A percentile compares a stretch with the other conserved stretches of the same genome.
These are phyloP conservation scores for Patella pellucida DNA, from an alignment of 2,888 invertebrate species.

Conservation along the genomic window DNA sequence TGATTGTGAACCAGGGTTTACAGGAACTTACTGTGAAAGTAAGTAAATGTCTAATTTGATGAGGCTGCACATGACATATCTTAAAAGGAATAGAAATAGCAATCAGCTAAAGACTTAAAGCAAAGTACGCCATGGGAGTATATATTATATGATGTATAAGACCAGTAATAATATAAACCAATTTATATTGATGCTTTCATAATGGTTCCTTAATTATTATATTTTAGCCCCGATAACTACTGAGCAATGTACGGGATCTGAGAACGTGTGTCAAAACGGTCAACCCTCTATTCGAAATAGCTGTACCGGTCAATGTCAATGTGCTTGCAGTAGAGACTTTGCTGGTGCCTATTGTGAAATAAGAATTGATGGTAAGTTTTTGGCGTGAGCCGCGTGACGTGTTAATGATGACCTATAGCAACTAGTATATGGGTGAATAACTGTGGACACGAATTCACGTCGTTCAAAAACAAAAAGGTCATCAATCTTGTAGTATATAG, in stretches of 20 bases:
- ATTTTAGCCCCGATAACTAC: not conserved
- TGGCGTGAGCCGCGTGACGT: too few species aligned
- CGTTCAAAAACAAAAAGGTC: too few species aligned
- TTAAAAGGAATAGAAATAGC: not conserved
- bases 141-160: too few species aligned
- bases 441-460: too few species aligned
- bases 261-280: slow-evolving; percentile 27
- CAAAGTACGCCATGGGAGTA: too few species aligned
- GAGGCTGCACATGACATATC: not conserved
- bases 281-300: slow-evolving; percentile 11
- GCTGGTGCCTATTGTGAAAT: slow-evolving; percentile 36
- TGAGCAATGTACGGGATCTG: slow-evolving; percentile 15
- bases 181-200: too few species aligned
- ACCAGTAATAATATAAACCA: too few species aligned
- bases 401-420: too few species aligned
- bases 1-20: not conserved
- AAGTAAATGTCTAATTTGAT: not conserved
- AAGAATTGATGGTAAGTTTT: slow-evolving; percentile 26
- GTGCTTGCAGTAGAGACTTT: slow-evolving; percentile 31
- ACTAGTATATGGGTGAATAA: too few species aligned
- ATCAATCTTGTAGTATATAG: too few species aligned
- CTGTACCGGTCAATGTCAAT: slow-evolving; percentile 35
- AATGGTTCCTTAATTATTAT: not conserved
- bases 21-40: slow-evolving; percentile 11
- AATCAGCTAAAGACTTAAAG: too few species aligned